Evolutionary conservation across 2,888 invertebrate genomes (phyloP).

Genomic region (Opisthograptis luteolata): DNA sequence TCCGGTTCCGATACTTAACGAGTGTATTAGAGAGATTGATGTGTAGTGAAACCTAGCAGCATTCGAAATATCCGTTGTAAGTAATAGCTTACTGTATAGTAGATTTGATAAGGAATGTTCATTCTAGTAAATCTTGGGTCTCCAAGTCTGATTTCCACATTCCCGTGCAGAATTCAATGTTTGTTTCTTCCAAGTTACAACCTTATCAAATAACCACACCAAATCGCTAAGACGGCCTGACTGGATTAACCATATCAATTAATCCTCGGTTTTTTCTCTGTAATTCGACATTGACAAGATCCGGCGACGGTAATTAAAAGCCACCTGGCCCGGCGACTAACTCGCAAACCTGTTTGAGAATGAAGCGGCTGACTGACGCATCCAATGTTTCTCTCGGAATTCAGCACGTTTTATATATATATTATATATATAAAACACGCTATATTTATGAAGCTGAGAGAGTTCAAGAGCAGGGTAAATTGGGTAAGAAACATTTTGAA

Average conservation of each 20-base stretch:
- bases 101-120: no score
- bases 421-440: no score
- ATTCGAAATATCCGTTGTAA: no score
- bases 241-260: slow-evolving; percentile 23
- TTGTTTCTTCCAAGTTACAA: no score
- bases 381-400: slow-evolving; percentile 22
- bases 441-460: slow-evolving; percentile 10
- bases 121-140: no score
- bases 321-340: slow-evolving; percentile 50
- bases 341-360: slow-evolving; percentile 43
- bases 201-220: no score
- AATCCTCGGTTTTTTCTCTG: slow-evolving; percentile 49
- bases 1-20: not conserved
- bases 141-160: no score
- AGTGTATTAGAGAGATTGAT: no score
- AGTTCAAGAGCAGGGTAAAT: slow-evolving; percentile 23
- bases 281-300: slow-evolving; percentile 54
- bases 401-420: slow-evolving; percentile 25
- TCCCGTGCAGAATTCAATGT: no score
- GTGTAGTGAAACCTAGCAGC: no score
- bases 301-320: slow-evolving; percentile 46
- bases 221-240: slow-evolving; percentile 1
- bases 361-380: slow-evolving; percentile 32
- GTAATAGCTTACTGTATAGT: no score
- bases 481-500: slow-evolving; percentile 6